Evolutionary conservation across 2,113 vertebrate genomes (phyloP).

Genomic region (Oncorhynchus kisutch): DNA sequence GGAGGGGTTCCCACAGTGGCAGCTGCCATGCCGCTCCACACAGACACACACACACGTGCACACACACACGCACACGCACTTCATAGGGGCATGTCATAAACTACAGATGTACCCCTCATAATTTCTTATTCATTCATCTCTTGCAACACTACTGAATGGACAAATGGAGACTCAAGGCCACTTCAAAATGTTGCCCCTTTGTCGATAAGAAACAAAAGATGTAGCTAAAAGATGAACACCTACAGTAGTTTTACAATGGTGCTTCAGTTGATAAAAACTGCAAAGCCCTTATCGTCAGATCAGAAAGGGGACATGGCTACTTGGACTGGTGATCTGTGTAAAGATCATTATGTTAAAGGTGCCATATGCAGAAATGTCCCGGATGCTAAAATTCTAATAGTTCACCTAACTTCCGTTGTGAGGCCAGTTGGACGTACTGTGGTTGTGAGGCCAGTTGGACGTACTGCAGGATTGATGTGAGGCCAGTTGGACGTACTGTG

Average conservation of each 20-base stretch:
- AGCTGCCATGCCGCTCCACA: slow-evolving; percentile 26
- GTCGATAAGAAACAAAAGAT: slow-evolving; percentile 14
- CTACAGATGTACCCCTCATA: slow-evolving; percentile 36
- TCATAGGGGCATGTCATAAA: slow-evolving; percentile 27
- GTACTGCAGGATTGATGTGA: too few species aligned
- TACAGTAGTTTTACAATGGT: not conserved
- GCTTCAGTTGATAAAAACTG: not conserved
- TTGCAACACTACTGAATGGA: slow-evolving; percentile 9
- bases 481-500: too few species aligned
- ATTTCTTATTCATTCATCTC: slow-evolving; percentile 51
- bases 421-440: too few species aligned
- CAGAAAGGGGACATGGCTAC: not conserved
- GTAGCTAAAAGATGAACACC: slow-evolving; percentile 10
- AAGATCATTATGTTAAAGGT: not conserved
- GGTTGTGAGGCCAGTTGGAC: too few species aligned
- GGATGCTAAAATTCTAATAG: too few species aligned
- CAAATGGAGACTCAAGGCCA: not conserved
- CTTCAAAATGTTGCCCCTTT: not conserved
- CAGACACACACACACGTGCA: not conserved
- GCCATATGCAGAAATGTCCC: too few species aligned
- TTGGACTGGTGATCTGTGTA: not conserved
- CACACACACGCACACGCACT: not conserved
- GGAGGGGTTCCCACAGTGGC: slow-evolving; percentile 10
- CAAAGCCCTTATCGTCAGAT: not conserved
- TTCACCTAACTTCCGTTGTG: too few species aligned